These are phyloP conservation scores for Scatophagus argus DNA, from an alignment of 2,113 vertebrate genomes.

Conservation along the genomic window DNA sequence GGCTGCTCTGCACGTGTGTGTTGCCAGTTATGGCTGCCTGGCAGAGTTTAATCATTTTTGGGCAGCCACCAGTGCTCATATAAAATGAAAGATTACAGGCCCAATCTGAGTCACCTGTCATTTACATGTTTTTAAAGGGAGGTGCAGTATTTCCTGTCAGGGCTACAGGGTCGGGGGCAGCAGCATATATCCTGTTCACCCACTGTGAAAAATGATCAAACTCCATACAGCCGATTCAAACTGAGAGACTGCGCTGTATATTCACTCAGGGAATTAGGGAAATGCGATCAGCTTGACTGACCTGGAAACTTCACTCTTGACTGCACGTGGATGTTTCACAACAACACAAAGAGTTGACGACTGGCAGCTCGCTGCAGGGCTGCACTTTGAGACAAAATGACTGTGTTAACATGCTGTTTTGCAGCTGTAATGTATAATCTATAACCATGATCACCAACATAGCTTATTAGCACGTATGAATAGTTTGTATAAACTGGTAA, in stretches of 20 bases:
- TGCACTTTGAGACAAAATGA: too few relatives aligned
- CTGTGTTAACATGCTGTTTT: not conserved
- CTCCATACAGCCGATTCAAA: not conserved
- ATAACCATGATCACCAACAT: not conserved
- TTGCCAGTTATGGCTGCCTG: not conserved
- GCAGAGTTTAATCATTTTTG: not conserved
- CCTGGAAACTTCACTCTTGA: conserved; percentile 33
- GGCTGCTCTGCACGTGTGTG: not conserved
- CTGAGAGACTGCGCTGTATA: not conserved
- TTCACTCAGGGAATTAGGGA: conserved; percentile 22
- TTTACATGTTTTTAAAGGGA: not conserved
- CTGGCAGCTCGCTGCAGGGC: not conserved
- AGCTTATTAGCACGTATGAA: too few relatives aligned
- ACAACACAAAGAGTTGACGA: not conserved
- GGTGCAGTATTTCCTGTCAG: conserved; percentile 3
- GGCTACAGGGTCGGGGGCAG: not conserved
- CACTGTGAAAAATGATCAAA: not conserved
- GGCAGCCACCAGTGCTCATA: not conserved
- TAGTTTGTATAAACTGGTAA: too few relatives aligned
- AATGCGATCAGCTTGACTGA: conserved; percentile 49
- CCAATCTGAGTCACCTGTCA: not conserved
- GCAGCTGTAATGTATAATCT: not conserved
- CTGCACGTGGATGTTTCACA: conserved; percentile 28
- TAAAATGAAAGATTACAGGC: not conserved
- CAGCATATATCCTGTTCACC: conserved; percentile 3